A percentile compares a stretch with the other conserved stretches of the same genome.
Evolutionary conservation across 2,888 invertebrate species (phyloP).

Genomic region (Trachelus stipa): DNA sequence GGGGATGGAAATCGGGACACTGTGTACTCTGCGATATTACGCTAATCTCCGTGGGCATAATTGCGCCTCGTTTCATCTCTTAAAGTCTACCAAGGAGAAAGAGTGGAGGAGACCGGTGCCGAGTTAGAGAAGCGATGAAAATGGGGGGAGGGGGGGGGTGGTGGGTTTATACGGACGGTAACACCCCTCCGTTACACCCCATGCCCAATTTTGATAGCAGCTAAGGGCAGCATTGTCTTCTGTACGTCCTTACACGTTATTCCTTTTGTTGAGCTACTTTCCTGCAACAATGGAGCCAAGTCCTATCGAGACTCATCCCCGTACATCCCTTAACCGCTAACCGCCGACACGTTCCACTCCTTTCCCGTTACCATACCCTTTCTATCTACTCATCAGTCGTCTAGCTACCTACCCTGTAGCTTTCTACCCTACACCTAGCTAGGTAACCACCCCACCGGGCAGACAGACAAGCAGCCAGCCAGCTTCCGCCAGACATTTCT

Average conservation of each 20-base stretch:
- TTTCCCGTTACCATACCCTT: no score
- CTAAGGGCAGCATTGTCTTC: conserved; percentile 21
- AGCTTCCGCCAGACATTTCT: no score
- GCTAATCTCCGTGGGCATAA: conserved; percentile 22
- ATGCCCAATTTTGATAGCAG: background rate
- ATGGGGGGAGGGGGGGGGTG: no score
- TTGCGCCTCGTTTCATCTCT: conserved; percentile 21
- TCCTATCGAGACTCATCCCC: conserved; percentile 17
- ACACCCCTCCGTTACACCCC: no score
- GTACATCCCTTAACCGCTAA: background rate
- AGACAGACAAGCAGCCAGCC: no score
- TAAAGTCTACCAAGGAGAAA: conserved; percentile 10
- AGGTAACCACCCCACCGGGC: no score
- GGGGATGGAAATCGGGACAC: conserved; percentile 16
- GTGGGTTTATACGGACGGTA: no score
- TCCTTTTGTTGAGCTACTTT: conserved; percentile 23
- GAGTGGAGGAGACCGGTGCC: background rate
- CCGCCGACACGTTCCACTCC: background rate
- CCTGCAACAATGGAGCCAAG: conserved; percentile 21
- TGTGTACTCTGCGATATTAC: conserved; percentile 23
- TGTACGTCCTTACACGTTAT: conserved; percentile 20
- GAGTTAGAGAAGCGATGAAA: no score
- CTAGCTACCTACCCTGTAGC: no score
- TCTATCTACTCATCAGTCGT: no score
- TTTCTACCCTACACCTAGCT: no score